Evolutionary conservation across 2,113 vertebrate genomes (phyloP).

Genomic region (Steatornis caripensis): DNA sequence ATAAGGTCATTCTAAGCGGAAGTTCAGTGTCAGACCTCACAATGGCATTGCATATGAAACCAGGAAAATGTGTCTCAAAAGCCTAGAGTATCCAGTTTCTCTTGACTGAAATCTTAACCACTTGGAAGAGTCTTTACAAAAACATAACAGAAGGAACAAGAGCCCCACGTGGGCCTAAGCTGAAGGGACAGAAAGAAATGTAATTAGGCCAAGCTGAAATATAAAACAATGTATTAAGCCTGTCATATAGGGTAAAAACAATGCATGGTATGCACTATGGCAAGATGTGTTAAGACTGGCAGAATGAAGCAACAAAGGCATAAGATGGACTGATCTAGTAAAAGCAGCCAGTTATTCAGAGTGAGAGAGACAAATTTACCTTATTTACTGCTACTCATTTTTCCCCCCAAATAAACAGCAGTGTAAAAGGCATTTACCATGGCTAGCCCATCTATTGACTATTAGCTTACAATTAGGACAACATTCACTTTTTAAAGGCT

Average conservation of each 20-base stretch:
- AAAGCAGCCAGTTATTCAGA: not conserved
- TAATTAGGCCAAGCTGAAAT: not conserved
- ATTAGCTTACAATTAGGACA: not conserved
- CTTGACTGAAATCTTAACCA: not conserved
- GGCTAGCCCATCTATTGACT: not conserved
- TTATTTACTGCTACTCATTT: not conserved
- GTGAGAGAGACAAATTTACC: not conserved
- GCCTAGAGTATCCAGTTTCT: not conserved
- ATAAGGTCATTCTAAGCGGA: not conserved
- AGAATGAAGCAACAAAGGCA: not conserved
- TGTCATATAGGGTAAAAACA: not conserved
- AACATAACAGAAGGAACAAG: not conserved
- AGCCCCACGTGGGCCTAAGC: not conserved
- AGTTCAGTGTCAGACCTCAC: not conserved
- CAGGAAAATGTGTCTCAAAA: not conserved
- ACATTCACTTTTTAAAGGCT: not conserved
- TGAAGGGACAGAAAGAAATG: not conserved
- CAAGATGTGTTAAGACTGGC: not conserved
- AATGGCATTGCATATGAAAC: not conserved
- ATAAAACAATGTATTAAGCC: not conserved
- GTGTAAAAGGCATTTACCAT: not conserved
- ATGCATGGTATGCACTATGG: fast-evolving
- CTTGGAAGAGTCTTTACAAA: not conserved
- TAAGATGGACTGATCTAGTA: not conserved
- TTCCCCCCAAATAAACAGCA: not conserved